Conservation (phyloP, 2,113 vertebrate genomes). For the Felis chaus region DNA sequence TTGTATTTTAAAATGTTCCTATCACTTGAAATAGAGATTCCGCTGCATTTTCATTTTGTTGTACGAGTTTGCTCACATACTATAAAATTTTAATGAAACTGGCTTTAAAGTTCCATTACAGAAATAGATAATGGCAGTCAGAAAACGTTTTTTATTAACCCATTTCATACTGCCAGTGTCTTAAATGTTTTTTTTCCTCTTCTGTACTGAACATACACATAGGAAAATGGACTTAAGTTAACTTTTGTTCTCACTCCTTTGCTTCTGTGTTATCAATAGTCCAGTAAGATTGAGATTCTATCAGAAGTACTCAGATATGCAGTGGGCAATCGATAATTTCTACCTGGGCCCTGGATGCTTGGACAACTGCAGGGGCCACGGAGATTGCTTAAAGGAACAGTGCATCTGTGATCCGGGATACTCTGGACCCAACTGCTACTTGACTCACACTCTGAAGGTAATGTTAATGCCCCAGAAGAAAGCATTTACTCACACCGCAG, state of each 20-base stretch:
- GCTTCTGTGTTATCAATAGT: slow-evolving; percentile 81
- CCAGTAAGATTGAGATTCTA: slow-evolving; percentile 97
- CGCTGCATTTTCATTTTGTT: slow-evolving; percentile 9
- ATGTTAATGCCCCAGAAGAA: slow-evolving; percentile 76
- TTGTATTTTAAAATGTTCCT: neutral
- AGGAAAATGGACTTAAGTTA: slow-evolving; percentile 32
- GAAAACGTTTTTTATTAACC: slow-evolving; percentile 7
- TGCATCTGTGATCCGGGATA: slow-evolving; percentile 97
- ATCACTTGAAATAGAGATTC: neutral
- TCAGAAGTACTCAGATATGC: slow-evolving; percentile 95
- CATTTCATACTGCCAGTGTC: neutral
- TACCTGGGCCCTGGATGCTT: slow-evolving; percentile 96
- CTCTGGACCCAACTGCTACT: slow-evolving; percentile 94
- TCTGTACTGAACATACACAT: neutral
- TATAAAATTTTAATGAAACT: slow-evolving; percentile 27
- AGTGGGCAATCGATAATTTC: slow-evolving; percentile 98
- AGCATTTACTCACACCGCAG: neutral
- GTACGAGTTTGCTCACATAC: neutral
- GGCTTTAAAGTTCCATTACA: neutral
- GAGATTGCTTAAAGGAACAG: slow-evolving; percentile 95
- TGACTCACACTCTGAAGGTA: slow-evolving; percentile 94
- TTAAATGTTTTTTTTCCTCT: neutral
- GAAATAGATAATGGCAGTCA: neutral
- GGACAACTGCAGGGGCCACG: slow-evolving; percentile 95
- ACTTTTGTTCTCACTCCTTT: slow-evolving; percentile 51